phyloP scores from a whole-genome alignment of 1,140 invertebrate genomes.

The Rhopalosiphum maidis region DNA sequence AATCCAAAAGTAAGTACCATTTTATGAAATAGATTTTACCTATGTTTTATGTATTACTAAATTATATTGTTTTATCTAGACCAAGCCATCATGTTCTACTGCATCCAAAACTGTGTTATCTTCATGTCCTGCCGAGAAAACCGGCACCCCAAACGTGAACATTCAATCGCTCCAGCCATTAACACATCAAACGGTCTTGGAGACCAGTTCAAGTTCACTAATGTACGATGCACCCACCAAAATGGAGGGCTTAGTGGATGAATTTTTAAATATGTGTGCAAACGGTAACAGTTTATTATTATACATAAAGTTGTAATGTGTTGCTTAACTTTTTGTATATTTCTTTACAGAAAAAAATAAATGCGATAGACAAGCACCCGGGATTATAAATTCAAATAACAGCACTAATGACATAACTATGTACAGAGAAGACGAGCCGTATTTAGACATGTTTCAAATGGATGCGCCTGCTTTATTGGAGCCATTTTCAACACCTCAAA shows the following conservation, averaged over 20 bases:
- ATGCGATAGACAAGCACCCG: slow-evolving; percentile 51
- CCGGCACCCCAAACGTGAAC: slow-evolving; percentile 53
- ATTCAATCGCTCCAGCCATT: slow-evolving; percentile 36
- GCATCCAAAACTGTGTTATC: slow-evolving; percentile 50
- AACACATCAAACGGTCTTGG: slow-evolving; percentile 48
- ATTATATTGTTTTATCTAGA: not conserved
- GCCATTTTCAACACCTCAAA: slow-evolving; percentile 49
- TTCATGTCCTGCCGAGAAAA: slow-evolving; percentile 58
- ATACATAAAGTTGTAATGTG: not conserved
- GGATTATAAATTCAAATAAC: slow-evolving; percentile 55
- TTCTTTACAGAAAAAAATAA: slow-evolving; percentile 17
- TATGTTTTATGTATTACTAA: not conserved
- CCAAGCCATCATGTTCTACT: slow-evolving; percentile 54
- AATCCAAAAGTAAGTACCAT: slow-evolving; percentile 34
- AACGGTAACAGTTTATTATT: not conserved
- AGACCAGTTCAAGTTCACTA: slow-evolving; percentile 49
- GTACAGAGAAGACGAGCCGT: slow-evolving; percentile 55
- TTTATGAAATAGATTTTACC: not conserved
- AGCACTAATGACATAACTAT: slow-evolving; percentile 56
- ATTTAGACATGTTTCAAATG: slow-evolving; percentile 50
- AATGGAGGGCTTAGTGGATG: slow-evolving; percentile 59
- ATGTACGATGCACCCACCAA: slow-evolving; percentile 57
- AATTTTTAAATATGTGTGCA: slow-evolving; percentile 56
- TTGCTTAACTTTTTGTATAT: not conserved
- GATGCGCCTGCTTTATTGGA: slow-evolving; percentile 30